Evolutionary conservation across 2,797 vertebrate genomes (phyloP).

Genomic region (Melanotaenia nigrans): DNA sequence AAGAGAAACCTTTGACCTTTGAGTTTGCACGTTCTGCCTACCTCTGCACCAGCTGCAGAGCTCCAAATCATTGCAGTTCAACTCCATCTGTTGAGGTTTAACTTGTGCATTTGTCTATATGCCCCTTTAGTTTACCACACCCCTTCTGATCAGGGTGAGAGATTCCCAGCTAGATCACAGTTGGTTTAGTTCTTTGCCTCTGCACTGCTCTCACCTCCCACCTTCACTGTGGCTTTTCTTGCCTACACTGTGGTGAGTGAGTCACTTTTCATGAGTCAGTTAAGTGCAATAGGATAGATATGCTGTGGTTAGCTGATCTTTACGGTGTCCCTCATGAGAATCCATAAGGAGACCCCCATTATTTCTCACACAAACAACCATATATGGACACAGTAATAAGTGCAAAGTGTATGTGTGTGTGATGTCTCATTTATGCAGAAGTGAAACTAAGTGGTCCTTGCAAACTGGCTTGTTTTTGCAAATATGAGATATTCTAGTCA

Average conservation of each 20-base stretch:
- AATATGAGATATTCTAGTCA: not conserved
- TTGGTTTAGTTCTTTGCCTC: slow-evolving; percentile 11
- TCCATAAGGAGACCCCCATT: slow-evolving; percentile 48
- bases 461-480: slow-evolving; percentile 1
- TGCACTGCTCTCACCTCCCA: slow-evolving; percentile 34
- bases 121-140: slow-evolving; percentile 34
- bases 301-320: slow-evolving; percentile 69
- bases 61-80: slow-evolving; percentile 9
- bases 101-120: slow-evolving; percentile 37
- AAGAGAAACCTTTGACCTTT: slow-evolving; percentile 65
- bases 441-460: slow-evolving; percentile 51
- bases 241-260: slow-evolving; percentile 54
- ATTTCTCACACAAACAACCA: slow-evolving; percentile 18
- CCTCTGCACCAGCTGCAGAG: slow-evolving; percentile 56
- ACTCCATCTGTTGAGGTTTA: slow-evolving; percentile 24
- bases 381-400: slow-evolving; percentile 4
- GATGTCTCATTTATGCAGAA: slow-evolving; percentile 53
- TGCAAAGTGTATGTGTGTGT: slow-evolving; percentile 3
- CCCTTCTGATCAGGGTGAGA: slow-evolving; percentile 58
- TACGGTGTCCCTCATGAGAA: slow-evolving; percentile 44
- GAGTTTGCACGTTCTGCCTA: slow-evolving; percentile 58
- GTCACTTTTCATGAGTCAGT: slow-evolving; percentile 60
- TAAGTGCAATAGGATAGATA: slow-evolving; percentile 4
- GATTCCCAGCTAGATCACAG: slow-evolving; percentile 67
- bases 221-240: slow-evolving; percentile 51